A percentile compares a stretch with the other conserved stretches of the same genome.
Conservation (phyloP, 2,888 invertebrate genomes). For the Hirtodrosophila alboralis region DNA sequence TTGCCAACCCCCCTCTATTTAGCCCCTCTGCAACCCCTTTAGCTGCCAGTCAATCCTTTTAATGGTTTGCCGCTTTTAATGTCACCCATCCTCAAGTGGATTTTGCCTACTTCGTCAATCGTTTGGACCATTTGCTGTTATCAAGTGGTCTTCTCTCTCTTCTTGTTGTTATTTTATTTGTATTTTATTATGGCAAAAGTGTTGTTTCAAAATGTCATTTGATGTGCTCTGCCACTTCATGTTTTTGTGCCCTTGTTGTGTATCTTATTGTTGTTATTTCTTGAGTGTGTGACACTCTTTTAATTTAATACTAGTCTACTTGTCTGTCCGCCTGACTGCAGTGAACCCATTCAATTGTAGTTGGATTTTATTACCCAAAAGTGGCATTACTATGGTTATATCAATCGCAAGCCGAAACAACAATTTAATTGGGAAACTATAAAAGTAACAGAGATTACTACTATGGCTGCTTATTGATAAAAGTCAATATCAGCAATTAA, state of each 20-base stretch:
- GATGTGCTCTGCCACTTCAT: slow-evolving; percentile 38
- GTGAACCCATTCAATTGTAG: background rate
- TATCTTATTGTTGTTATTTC: slow-evolving; percentile 18
- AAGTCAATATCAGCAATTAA: slow-evolving; percentile 35
- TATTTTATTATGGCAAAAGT: slow-evolving; percentile 68
- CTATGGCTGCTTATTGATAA: slow-evolving; percentile 21
- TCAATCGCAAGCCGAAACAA: slow-evolving; percentile 16
- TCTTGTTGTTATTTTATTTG: slow-evolving; percentile 52
- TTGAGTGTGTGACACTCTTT: slow-evolving; percentile 29
- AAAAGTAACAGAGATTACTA: slow-evolving; percentile 20
- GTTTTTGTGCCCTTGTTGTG: slow-evolving; percentile 33
- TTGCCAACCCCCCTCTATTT: slow-evolving; percentile 40
- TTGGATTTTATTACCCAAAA: slow-evolving; percentile 18
- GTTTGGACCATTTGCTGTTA: slow-evolving; percentile 34
- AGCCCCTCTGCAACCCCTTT: slow-evolving; percentile 4
- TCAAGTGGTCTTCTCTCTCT: slow-evolving; percentile 49
- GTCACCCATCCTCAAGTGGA: slow-evolving; percentile 55
- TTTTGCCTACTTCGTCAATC: slow-evolving; percentile 65
- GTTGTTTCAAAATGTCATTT: slow-evolving; percentile 67
- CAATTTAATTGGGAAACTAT: slow-evolving; percentile 56
- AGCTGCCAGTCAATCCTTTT: slow-evolving; percentile 52
- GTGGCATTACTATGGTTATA: too few relatives aligned
- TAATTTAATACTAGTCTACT: slow-evolving; percentile 16
- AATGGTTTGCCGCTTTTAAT: slow-evolving; percentile 54
- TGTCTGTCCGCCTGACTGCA: slow-evolving; percentile 1